Conservation (phyloP, 2,797 vertebrate genomes). For the Arremon brunneinucha region DNA sequence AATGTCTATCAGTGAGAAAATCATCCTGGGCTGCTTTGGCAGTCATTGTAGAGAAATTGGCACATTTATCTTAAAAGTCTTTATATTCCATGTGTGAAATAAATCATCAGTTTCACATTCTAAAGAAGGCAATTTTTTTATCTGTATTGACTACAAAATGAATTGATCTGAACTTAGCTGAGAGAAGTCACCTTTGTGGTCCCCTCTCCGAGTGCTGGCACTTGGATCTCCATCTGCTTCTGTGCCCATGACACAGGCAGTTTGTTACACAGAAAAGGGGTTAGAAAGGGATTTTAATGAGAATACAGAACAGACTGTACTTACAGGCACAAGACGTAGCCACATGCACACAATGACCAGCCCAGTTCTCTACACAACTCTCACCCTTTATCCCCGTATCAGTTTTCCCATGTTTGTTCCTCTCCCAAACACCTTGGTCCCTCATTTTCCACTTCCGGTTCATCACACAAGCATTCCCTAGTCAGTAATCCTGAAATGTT, state of each 20-base stretch:
- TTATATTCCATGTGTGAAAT: background rate
- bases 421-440: background rate
- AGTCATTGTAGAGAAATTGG: background rate
- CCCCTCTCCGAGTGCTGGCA: background rate
- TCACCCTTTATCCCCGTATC: background rate
- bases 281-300: background rate
- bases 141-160: background rate
- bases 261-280: background rate
- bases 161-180: background rate
- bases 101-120: background rate
- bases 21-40: background rate
- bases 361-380: rapidly evolving
- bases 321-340: background rate
- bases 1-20: background rate
- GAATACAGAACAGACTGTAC: background rate
- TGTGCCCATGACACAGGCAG: background rate
- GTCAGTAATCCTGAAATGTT: background rate
- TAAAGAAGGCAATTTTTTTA: background rate
- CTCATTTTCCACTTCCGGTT: background rate
- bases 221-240: background rate
- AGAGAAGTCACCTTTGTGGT: background rate
- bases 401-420: background rate
- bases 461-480: background rate
- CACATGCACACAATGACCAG: background rate
- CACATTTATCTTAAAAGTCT: background rate